These are phyloP conservation scores for Luperina nickerlii DNA, from an alignment of 2,888 invertebrate genomes.

Conservation along the genomic window DNA sequence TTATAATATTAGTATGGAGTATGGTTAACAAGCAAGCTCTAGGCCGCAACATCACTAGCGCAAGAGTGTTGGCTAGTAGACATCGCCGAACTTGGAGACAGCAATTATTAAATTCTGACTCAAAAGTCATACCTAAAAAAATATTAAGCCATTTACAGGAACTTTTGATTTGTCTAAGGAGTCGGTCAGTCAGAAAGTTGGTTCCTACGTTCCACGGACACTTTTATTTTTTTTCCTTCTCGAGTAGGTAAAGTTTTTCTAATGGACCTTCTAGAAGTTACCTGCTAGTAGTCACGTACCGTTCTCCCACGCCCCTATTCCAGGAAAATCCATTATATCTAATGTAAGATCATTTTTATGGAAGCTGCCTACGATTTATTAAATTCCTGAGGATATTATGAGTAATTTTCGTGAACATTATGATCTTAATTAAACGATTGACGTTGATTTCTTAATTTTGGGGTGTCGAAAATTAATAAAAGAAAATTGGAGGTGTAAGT, in stretches of 20 bases:
- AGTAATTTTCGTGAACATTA: constrained; percentile 11
- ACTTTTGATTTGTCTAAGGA: background rate
- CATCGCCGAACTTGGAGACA: background rate
- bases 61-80: background rate
- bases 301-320: constrained; percentile 1
- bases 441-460: background rate
- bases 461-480: background rate
- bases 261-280: constrained; percentile 30
- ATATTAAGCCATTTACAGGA: background rate
- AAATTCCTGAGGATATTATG: constrained; percentile 30
- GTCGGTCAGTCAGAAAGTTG: background rate
- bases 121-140: background rate
- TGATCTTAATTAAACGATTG: background rate
- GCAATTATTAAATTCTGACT: background rate
- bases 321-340: constrained; percentile 40
- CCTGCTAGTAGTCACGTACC: background rate
- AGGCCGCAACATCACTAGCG: too few species aligned
- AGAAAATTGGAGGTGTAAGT: background rate
- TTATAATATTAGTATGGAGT: too few species aligned
- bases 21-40: too few species aligned
- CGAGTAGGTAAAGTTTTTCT: background rate
- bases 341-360: constrained; percentile 40
- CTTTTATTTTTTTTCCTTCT: background rate
- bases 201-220: too few species aligned
- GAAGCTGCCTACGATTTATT: constrained; percentile 40